A percentile compares a stretch with the other conserved stretches of the same genome.
These are phyloP conservation scores for Bombus pyrosoma DNA, from an alignment of 1,140 invertebrate species.

Conservation along the genomic window DNA sequence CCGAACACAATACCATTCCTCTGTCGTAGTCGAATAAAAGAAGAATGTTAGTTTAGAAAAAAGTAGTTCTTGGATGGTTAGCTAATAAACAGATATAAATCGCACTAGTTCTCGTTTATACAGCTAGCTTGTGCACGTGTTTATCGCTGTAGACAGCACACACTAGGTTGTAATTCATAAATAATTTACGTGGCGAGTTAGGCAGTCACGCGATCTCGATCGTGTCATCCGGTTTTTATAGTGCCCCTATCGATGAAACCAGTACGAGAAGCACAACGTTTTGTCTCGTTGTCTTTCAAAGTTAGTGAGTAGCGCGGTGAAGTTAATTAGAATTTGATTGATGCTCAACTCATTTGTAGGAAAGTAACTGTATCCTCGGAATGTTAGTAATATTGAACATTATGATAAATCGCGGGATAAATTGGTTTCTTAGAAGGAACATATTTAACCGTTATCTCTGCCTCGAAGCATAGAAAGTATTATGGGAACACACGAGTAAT, in stretches of 20 bases:
- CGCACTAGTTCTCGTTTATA: background rate
- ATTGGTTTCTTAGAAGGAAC: background rate
- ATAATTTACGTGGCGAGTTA: conserved; percentile 55
- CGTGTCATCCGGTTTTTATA: conserved; percentile 55
- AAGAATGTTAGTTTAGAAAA: background rate
- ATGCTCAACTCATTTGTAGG: background rate
- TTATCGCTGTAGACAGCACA: background rate
- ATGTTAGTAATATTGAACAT: background rate
- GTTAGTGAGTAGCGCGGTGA: too few species aligned
- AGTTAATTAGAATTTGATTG: background rate
- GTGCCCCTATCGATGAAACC: background rate
- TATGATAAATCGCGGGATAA: background rate
- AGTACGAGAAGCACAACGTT: background rate
- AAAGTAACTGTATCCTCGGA: background rate
- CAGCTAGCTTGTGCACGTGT: background rate
- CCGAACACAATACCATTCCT: too few species aligned
- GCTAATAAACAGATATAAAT: background rate
- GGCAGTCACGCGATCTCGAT: conserved; percentile 58
- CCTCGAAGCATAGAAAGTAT: background rate
- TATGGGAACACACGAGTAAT: background rate
- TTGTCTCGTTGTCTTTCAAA: background rate
- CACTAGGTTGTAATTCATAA: conserved; percentile 51
- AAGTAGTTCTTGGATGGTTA: background rate
- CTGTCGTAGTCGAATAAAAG: too few species aligned
- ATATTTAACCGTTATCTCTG: background rate